Percentiles rank a stretch among this genome's conserved stretches.
Evolutionary conservation across 1,140 invertebrate species (phyloP).

Genomic region (Trichonephila clavipes): DNA sequence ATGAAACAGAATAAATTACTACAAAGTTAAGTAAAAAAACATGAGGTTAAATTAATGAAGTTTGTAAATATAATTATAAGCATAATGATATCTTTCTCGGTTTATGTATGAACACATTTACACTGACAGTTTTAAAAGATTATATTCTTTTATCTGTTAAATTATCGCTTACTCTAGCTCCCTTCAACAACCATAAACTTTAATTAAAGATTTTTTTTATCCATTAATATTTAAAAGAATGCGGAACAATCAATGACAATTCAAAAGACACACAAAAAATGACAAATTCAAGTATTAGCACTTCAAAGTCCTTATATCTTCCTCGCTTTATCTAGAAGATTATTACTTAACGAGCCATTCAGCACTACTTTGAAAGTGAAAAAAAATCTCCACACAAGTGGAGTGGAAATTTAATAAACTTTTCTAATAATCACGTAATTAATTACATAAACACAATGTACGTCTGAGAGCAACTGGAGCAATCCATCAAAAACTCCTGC

Average conservation of each 20-base stretch:
- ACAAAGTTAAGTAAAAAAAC: too few relatives aligned
- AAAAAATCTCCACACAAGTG: neutral
- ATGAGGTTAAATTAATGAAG: too few relatives aligned
- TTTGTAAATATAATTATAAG: too few relatives aligned
- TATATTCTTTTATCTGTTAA: neutral
- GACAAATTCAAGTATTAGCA: neutral
- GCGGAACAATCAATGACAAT: neutral
- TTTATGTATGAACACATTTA: too few relatives aligned
- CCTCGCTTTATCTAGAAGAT: neutral
- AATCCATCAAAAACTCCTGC: neutral
- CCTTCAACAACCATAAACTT: neutral
- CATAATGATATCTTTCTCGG: too few relatives aligned
- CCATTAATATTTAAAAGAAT: neutral
- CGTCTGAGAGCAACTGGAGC: neutral
- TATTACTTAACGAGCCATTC: neutral
- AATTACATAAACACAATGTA: slow-evolving; percentile 5
- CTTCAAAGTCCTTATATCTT: neutral
- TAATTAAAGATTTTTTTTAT: neutral
- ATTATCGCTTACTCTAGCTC: neutral
- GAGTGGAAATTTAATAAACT: slow-evolving; percentile 22
- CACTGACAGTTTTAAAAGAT: neutral
- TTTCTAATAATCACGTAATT: neutral
- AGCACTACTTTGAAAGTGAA: neutral
- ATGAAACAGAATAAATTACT: too few relatives aligned
- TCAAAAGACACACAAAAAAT: neutral